phyloP scores from a whole-genome alignment of 2,113 vertebrate species.

The Anthoscopus minutus region DNA sequence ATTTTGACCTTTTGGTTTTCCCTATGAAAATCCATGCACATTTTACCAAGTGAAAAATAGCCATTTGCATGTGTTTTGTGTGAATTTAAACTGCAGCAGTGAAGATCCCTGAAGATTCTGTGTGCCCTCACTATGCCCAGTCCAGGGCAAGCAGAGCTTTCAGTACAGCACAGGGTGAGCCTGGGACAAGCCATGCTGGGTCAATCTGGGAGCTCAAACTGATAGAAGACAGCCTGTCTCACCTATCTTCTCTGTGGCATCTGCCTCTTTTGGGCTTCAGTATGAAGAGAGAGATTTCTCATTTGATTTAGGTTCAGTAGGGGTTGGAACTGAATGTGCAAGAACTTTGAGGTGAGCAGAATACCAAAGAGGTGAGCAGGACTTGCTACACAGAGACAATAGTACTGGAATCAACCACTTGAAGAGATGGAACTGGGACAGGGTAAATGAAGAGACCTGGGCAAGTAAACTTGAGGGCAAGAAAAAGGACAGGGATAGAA shows the following conservation, averaged over 20 bases:
- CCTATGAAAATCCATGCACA: neutral
- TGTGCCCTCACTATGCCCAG: neutral
- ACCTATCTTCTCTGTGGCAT: neutral
- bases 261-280: neutral
- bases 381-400: neutral
- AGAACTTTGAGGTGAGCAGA: neutral
- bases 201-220: neutral
- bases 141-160: neutral
- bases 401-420: neutral
- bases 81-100: neutral
- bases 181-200: neutral
- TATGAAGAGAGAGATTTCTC: neutral
- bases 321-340: neutral
- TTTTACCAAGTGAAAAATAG: neutral
- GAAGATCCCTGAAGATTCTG: neutral
- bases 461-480: neutral
- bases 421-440: neutral
- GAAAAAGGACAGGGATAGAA: neutral
- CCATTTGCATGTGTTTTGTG: neutral
- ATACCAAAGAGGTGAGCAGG: neutral
- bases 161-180: neutral
- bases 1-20: neutral
- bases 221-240: neutral
- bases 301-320: neutral
- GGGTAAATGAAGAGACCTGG: neutral